Evolutionary conservation across 92 coral and sea anemone species (phyloP).

Genomic region (Umimayanthus kanabou): DNA sequence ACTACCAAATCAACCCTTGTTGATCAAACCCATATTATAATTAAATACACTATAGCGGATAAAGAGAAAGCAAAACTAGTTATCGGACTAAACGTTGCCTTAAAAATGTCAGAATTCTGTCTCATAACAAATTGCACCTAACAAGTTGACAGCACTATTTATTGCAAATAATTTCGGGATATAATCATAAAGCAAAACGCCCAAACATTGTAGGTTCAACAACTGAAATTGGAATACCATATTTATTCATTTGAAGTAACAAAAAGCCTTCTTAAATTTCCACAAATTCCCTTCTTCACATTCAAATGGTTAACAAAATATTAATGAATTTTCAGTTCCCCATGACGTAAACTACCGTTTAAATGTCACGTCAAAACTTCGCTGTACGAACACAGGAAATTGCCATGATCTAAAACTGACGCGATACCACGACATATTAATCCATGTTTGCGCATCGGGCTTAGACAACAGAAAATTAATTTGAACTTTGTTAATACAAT

Average conservation of each 20-base stretch:
- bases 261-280: not conserved
- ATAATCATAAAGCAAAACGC: no score
- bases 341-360: not conserved
- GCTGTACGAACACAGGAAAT: not conserved
- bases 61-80: not conserved
- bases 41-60: no score
- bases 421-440: not conserved
- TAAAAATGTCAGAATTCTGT: not conserved
- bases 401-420: not conserved
- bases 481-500: not conserved
- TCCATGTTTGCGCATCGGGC: constrained; percentile 3
- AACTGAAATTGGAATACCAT: no score
- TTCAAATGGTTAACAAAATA: not conserved
- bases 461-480: not conserved
- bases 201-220: no score
- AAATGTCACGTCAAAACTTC: not conserved
- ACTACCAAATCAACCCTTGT: no score
- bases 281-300: not conserved
- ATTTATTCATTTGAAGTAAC: not conserved
- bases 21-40: no score
- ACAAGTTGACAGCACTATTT: no score
- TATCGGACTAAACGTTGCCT: not conserved
- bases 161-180: not conserved
- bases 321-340: not conserved
- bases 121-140: not conserved